A percentile compares a stretch with the other conserved stretches of the same genome.
These are phyloP conservation scores for Apeltes quadracus DNA, from an alignment of 2,113 vertebrate species.

Conservation along the genomic window DNA sequence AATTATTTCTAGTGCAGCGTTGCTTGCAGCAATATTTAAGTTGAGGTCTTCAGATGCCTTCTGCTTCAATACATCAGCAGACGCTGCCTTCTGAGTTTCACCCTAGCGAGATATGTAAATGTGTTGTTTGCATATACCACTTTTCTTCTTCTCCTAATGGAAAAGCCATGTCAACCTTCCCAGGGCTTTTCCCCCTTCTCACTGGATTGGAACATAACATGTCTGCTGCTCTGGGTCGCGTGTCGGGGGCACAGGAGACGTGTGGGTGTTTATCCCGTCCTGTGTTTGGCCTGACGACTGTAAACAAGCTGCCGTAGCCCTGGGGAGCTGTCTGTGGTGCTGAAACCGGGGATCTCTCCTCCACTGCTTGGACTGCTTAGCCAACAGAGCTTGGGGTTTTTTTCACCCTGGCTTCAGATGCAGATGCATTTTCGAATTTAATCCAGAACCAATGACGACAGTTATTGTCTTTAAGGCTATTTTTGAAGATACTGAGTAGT, in stretches of 20 bases:
- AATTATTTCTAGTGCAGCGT: not conserved
- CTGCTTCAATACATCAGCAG: not conserved
- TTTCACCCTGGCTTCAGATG: not conserved
- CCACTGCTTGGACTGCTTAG: constrained; percentile 1
- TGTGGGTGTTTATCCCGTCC: constrained; percentile 39
- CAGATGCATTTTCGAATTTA: too few species aligned
- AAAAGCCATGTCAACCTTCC: constrained; percentile 51
- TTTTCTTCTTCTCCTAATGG: constrained; percentile 41
- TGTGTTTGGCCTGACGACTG: constrained; percentile 45
- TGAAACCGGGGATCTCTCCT: constrained; percentile 40
- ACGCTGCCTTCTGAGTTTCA: not conserved
- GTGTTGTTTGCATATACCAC: constrained; percentile 12
- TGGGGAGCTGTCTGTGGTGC: constrained; percentile 61
- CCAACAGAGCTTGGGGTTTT: not conserved
- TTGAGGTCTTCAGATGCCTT: not conserved
- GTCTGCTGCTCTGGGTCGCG: not conserved
- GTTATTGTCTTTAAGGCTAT: not conserved
- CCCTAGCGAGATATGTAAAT: constrained; percentile 4
- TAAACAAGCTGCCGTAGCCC: constrained; percentile 47
- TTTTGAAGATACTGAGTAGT: not conserved
- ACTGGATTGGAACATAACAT: not conserved
- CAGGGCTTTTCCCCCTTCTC: not conserved
- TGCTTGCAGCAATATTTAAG: not conserved
- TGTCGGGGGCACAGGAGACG: not conserved
- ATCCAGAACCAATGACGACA: not conserved